Evolutionary conservation across 1,140 invertebrate species (phyloP).

Genomic region (Bombus vancouverensis): DNA sequence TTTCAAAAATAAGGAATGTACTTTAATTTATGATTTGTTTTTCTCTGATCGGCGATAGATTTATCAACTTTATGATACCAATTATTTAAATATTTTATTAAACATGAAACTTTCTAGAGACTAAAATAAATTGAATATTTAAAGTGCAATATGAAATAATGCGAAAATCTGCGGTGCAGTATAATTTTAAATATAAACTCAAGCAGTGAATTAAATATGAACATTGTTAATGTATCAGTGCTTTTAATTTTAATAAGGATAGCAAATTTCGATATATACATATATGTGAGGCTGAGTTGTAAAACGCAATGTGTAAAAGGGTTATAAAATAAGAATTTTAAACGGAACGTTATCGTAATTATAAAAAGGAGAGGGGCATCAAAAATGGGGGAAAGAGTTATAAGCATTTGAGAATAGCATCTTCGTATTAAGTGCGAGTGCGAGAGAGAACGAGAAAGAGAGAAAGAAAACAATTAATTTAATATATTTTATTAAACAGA

Average conservation of each 20-base stretch:
- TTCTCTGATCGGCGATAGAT: constrained; percentile 3
- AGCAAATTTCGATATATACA: constrained; percentile 35
- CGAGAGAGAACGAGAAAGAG: constrained; percentile 15
- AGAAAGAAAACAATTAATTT: constrained; percentile 50
- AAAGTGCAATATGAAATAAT: constrained; percentile 58
- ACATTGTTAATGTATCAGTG: constrained; percentile 29
- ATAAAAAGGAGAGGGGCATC: constrained; percentile 1
- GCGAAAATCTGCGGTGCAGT: constrained; percentile 18
- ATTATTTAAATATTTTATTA: constrained; percentile 42
- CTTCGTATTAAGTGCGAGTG: constrained; percentile 46
- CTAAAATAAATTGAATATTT: constrained; percentile 38
- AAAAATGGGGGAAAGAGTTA: constrained; percentile 3
- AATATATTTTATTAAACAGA: constrained; percentile 70
- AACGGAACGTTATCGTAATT: constrained; percentile 61
- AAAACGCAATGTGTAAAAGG: constrained; percentile 52
- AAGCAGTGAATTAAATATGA: constrained; percentile 44
- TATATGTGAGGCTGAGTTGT: constrained; percentile 19
- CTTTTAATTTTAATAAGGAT: constrained; percentile 40
- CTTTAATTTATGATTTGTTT: constrained; percentile 29
- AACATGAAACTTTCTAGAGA: constrained; percentile 30
- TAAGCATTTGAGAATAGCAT: constrained; percentile 26
- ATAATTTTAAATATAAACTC: constrained; percentile 26
- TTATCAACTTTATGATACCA: constrained; percentile 15
- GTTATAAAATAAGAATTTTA: constrained; percentile 34
- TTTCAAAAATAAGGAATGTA: constrained; percentile 4